Percentiles rank a stretch among this genome's conserved stretches.
phyloP scores from a whole-genome alignment of 2,888 invertebrate species.

The Hirtodrosophila histrioides region DNA sequence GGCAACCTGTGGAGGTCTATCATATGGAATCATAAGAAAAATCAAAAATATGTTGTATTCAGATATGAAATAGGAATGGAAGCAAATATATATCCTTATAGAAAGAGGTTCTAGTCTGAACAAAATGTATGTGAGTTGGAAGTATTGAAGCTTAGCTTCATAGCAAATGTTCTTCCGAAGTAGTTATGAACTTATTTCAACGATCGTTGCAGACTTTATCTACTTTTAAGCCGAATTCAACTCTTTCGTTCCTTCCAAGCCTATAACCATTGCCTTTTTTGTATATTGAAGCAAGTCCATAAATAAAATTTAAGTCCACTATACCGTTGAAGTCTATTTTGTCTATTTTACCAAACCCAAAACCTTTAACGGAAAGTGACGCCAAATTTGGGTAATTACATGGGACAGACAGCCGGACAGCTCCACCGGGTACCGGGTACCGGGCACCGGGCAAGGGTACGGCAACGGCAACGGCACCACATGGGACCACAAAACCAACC shows the following conservation, averaged over 20 bases:
- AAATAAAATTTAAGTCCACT: constrained; percentile 57
- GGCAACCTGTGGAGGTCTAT: constrained; percentile 45
- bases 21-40: constrained; percentile 23
- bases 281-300: constrained; percentile 44
- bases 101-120: no score
- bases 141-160: no score
- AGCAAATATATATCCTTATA: no score
- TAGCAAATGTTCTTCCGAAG: no score
- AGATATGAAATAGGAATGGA: no score
- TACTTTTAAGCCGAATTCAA: background rate
- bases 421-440: constrained; percentile 5
- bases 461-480: constrained; percentile 38
- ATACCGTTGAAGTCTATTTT: constrained; percentile 57
- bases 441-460: constrained; percentile 3
- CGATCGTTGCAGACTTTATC: no score
- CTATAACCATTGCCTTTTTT: constrained; percentile 26
- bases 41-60: no score
- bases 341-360: constrained; percentile 40
- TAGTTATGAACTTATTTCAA: no score
- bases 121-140: no score
- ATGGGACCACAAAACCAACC: constrained; percentile 50
- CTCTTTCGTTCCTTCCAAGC: background rate
- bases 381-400: constrained; percentile 77
- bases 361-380: constrained; percentile 74
- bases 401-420: constrained; percentile 35